These are phyloP conservation scores for Biston betularia DNA, from an alignment of 2,888 invertebrate species.

Conservation along the genomic window DNA sequence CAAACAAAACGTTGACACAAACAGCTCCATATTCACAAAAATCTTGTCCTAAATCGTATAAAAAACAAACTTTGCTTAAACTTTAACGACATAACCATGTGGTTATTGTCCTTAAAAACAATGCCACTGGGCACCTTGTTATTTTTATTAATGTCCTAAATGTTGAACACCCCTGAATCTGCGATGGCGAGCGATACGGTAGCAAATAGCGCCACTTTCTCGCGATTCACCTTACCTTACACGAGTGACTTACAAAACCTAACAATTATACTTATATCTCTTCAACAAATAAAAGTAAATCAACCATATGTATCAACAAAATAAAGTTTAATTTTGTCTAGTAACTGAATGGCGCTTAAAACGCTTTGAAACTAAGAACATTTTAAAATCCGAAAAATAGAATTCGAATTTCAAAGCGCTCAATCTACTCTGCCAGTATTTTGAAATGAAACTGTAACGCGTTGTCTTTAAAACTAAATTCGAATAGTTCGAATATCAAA, in stretches of 20 bases:
- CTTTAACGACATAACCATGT: too few species aligned
- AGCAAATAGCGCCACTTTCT: constrained; percentile 85
- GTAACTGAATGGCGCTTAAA: constrained; percentile 38
- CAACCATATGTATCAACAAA: constrained; percentile 37
- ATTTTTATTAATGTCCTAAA: constrained; percentile 38
- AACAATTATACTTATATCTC: constrained; percentile 19
- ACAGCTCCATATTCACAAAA: too few species aligned
- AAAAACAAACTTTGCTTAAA: too few species aligned
- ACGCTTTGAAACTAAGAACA: constrained; percentile 49
- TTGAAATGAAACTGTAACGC: constrained; percentile 47
- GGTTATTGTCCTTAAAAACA: too few species aligned
- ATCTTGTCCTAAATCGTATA: too few species aligned
- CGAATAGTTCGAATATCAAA: constrained; percentile 36
- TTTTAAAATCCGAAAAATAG: constrained; percentile 71
- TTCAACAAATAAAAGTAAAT: constrained; percentile 41
- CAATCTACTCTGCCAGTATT: constrained; percentile 41
- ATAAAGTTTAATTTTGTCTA: constrained; percentile 37
- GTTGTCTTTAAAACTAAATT: constrained; percentile 47
- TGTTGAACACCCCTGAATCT: constrained; percentile 61
- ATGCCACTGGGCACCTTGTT: background rate
- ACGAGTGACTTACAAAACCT: constrained; percentile 60
- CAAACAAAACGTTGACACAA: too few species aligned
- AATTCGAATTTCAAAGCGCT: constrained; percentile 57
- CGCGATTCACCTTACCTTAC: constrained; percentile 81
- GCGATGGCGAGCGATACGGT: constrained; percentile 84